Conservation (phyloP, 2,888 invertebrate genomes). For the Penaeus monodon region DNA sequence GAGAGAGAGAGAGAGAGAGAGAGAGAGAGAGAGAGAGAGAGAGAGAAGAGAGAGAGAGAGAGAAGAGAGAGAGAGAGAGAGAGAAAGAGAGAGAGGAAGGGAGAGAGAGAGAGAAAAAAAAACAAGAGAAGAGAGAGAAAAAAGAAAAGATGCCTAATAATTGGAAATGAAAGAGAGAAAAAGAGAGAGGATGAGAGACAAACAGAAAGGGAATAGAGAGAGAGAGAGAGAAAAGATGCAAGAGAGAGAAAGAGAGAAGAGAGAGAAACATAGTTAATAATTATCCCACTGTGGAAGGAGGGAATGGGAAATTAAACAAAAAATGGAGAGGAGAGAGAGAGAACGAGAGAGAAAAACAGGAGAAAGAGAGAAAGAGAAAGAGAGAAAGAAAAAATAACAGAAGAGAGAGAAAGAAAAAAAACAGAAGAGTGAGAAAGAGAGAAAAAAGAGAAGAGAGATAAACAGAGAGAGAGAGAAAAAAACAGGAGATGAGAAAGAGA, state of each 20-base stretch:
- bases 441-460: too few relatives aligned
- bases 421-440: too few relatives aligned
- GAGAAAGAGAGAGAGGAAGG: constrained; percentile 8
- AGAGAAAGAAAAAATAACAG: too few relatives aligned
- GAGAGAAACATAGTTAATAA: not conserved
- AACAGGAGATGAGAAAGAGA: too few relatives aligned
- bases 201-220: not conserved
- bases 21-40: constrained; percentile 3
- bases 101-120: not conserved
- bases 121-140: not conserved
- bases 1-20: too few relatives aligned
- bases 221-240: too few relatives aligned
- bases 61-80: not conserved
- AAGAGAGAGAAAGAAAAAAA: too few relatives aligned
- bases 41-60: not conserved
- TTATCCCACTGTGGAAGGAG: not conserved
- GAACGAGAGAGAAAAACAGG: too few relatives aligned
- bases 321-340: too few relatives aligned
- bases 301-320: too few relatives aligned
- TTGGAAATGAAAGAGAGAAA: not conserved
- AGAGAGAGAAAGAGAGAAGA: constrained; percentile 10
- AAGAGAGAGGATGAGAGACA: not conserved
- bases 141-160: not conserved
- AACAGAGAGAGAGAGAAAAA: too few relatives aligned
- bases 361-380: too few relatives aligned